Conservation (phyloP, 2,797 vertebrate species). For the Malurus leucopterus region DNA sequence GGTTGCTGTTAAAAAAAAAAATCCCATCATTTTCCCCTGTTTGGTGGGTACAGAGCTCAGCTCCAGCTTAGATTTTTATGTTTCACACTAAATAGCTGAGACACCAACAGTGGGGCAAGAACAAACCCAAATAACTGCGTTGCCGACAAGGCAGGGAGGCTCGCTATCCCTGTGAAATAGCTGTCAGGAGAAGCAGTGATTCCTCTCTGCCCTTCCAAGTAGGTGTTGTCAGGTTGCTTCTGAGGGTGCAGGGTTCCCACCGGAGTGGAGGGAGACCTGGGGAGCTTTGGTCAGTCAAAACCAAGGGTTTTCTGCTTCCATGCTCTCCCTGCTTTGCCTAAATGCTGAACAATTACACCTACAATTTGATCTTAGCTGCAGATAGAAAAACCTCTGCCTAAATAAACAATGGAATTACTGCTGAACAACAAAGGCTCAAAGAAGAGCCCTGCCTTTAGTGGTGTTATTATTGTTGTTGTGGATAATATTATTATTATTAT, state of each 20-base stretch:
- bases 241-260: slow-evolving; percentile 1
- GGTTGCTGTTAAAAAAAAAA: slow-evolving; percentile 17
- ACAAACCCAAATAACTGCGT: background rate
- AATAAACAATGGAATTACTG: slow-evolving; percentile 64
- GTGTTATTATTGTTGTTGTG: slow-evolving; percentile 13
- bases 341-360: slow-evolving; percentile 61
- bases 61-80: background rate
- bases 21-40: background rate
- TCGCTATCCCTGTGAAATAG: slow-evolving; percentile 41
- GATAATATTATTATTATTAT: background rate
- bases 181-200: slow-evolving; percentile 16
- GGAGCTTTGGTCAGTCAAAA: slow-evolving; percentile 61
- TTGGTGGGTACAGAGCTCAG: background rate
- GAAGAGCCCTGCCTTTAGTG: slow-evolving; percentile 31
- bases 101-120: background rate
- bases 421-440: slow-evolving; percentile 32
- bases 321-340: slow-evolving; percentile 36
- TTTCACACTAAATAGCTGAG: background rate
- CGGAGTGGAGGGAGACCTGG: slow-evolving; percentile 14
- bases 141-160: slow-evolving; percentile 30
- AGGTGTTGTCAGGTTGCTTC: slow-evolving; percentile 20
- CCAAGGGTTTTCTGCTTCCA: slow-evolving; percentile 45
- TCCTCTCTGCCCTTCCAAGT: slow-evolving; percentile 35
- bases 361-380: slow-evolving; percentile 66
- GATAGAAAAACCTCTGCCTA: slow-evolving; percentile 63